Conservation (phyloP, 2,888 invertebrate species). For the Acleris literana region DNA sequence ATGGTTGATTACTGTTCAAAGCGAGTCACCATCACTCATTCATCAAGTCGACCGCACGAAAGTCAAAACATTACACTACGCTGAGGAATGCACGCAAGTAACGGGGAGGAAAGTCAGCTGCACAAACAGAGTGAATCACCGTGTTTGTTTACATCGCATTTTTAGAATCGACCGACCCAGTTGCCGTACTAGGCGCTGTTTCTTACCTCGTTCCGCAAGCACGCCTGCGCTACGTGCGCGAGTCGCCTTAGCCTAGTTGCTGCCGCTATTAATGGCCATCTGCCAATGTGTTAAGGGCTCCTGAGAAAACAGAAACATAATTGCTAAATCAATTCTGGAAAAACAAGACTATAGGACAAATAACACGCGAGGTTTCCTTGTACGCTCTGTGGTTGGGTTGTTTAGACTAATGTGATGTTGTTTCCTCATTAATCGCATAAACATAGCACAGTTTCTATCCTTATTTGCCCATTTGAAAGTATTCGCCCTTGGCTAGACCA, state of each 20-base stretch:
- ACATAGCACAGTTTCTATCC: neutral
- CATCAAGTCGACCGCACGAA: conserved; percentile 20
- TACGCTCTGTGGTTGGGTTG: conserved; percentile 5
- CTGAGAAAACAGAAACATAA: conserved; percentile 47
- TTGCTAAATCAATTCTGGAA: conserved; percentile 29
- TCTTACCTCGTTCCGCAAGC: conserved; percentile 74
- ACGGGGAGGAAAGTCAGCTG: conserved; percentile 48
- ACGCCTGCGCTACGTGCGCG: conserved; percentile 60
- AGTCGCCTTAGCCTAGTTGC: conserved; percentile 69
- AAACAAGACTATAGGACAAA: conserved; percentile 15
- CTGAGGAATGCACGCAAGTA: conserved; percentile 43
- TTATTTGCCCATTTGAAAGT: no score
- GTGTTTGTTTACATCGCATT: conserved; percentile 55
- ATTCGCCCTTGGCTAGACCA: no score
- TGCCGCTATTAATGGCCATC: conserved; percentile 64
- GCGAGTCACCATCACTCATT: conserved; percentile 11
- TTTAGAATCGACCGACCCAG: conserved; percentile 53
- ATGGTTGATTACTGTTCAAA: conserved; percentile 8
- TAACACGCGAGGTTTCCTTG: conserved; percentile 27
- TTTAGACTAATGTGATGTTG: conserved; percentile 16
- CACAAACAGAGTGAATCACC: conserved; percentile 51
- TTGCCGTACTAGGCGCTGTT: conserved; percentile 57
- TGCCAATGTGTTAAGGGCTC: conserved; percentile 51
- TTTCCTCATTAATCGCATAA: conserved; percentile 21
- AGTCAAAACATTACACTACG: conserved; percentile 37